These are phyloP conservation scores for Emydoidea blandingii DNA, from an alignment of 2,797 vertebrate species.

Conservation along the genomic window DNA sequence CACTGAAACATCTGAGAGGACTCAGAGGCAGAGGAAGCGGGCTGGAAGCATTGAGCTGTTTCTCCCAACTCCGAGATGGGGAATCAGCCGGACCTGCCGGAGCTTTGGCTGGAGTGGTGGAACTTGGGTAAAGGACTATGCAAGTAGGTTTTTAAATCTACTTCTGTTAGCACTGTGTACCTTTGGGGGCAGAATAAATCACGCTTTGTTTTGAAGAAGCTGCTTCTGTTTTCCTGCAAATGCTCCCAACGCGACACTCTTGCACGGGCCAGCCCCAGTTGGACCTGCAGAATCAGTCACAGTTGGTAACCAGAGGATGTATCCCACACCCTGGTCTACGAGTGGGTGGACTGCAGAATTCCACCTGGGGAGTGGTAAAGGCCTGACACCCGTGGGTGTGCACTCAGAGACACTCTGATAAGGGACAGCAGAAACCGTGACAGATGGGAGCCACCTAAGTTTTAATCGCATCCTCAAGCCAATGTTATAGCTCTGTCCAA, in stretches of 20 bases:
- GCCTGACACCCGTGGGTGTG: background rate
- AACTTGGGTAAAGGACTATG: background rate
- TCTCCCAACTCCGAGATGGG: background rate
- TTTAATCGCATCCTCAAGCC: background rate
- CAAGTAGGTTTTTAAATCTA: background rate
- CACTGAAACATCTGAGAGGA: background rate
- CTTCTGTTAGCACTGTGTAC: background rate
- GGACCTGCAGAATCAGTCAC: background rate
- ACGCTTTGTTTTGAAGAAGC: background rate
- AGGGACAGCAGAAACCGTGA: background rate
- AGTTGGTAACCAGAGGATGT: background rate
- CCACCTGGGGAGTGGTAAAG: background rate
- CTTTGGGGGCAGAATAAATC: background rate
- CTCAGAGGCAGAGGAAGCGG: background rate
- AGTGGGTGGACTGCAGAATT: background rate
- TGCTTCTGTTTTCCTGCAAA: background rate
- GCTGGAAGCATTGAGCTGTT: background rate
- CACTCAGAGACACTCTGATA: background rate
- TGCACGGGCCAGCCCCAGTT: background rate
- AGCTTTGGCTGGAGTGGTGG: background rate
- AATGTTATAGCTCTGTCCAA: background rate
- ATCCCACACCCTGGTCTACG: background rate
- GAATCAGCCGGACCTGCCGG: background rate
- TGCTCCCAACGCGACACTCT: background rate
- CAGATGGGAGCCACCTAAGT: background rate